These are phyloP conservation scores for Neopelma chrysocephalum DNA, from an alignment of 2,797 vertebrate species.

Conservation along the genomic window DNA sequence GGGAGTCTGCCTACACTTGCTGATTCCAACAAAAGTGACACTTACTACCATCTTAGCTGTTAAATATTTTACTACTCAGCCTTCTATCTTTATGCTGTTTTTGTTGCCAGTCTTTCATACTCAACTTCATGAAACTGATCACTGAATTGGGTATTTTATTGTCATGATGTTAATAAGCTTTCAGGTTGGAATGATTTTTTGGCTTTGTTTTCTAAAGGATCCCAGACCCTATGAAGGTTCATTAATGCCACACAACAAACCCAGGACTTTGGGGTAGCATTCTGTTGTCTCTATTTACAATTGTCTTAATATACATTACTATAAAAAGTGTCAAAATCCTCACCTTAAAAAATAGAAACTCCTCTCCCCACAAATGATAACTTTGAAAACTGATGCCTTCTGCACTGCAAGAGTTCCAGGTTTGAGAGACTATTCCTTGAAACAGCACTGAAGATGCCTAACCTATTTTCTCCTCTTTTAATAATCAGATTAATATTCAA, in stretches of 20 bases:
- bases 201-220: neutral
- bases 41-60: neutral
- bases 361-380: neutral
- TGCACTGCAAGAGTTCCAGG: neutral
- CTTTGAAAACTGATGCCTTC: neutral
- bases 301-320: neutral
- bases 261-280: neutral
- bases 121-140: neutral
- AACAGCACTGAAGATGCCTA: neutral
- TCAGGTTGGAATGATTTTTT: neutral
- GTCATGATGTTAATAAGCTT: neutral
- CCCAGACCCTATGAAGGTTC: neutral
- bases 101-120: neutral
- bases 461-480: neutral
- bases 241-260: neutral
- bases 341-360: neutral
- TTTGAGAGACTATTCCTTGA: neutral
- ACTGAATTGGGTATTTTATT: neutral
- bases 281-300: neutral
- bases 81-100: neutral
- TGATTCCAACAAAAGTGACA: slow-evolving; percentile 26
- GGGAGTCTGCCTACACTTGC: neutral
- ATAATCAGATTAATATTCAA: slow-evolving; percentile 56
- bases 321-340: neutral
- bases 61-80: neutral